Evolutionary conservation across 1,140 invertebrate species (phyloP).

Genomic region (Drosophila sechellia): DNA sequence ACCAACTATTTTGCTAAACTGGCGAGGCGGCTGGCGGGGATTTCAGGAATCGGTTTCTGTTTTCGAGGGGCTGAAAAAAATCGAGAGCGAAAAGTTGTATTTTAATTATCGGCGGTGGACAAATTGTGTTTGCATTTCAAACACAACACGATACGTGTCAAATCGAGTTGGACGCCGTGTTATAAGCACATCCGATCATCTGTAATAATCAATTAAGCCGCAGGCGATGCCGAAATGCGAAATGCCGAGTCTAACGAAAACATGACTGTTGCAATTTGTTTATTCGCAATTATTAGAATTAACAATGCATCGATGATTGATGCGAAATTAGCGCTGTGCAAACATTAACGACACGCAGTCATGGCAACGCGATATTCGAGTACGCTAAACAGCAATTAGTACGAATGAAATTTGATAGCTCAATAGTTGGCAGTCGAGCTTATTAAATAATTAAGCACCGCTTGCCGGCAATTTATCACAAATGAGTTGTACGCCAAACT

Average conservation of each 20-base stretch:
- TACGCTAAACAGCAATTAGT: slow-evolving; percentile 33
- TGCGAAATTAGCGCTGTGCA: slow-evolving; percentile 11
- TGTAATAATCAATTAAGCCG: slow-evolving; percentile 48
- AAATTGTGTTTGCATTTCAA: slow-evolving; percentile 39
- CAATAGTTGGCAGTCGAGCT: slow-evolving; percentile 28
- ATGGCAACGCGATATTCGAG: slow-evolving; percentile 9
- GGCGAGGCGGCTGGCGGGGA: neutral
- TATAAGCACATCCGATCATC: slow-evolving; percentile 39
- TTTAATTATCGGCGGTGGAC: slow-evolving; percentile 36
- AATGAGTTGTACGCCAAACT: slow-evolving; percentile 52
- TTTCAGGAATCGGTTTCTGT: slow-evolving; percentile 6
- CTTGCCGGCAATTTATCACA: slow-evolving; percentile 71
- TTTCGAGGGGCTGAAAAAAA: slow-evolving; percentile 15
- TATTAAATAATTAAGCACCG: slow-evolving; percentile 78
- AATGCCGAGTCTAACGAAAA: slow-evolving; percentile 26
- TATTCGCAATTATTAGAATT: slow-evolving; percentile 53
- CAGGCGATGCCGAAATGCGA: neutral
- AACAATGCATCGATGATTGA: slow-evolving; percentile 39
- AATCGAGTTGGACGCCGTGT: slow-evolving; percentile 16
- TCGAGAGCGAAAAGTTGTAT: slow-evolving; percentile 25
- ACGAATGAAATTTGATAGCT: slow-evolving; percentile 57
- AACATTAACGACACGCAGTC: slow-evolving; percentile 23
- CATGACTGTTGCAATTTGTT: slow-evolving; percentile 40
- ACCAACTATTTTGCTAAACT: slow-evolving; percentile 54
- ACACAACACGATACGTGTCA: slow-evolving; percentile 30